phyloP scores from a whole-genome alignment of 1,140 invertebrate species.

The Mizuhopecten yessoensis region DNA sequence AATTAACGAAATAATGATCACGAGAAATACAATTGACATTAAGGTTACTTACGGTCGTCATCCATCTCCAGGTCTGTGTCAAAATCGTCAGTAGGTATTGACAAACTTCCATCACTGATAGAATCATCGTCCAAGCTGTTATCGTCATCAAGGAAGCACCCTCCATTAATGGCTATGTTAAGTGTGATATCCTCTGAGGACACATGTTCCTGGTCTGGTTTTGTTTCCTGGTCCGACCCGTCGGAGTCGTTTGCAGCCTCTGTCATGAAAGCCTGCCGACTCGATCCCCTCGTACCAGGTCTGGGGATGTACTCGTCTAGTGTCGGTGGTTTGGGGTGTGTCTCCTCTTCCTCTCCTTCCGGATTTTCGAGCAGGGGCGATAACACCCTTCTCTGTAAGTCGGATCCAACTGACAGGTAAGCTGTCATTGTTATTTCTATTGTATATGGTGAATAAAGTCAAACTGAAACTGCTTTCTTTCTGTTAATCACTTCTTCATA shows the following conservation, averaged over 20 bases:
- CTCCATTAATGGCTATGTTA: constrained; percentile 45
- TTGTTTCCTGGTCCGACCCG: constrained; percentile 13
- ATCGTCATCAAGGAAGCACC: constrained; percentile 48
- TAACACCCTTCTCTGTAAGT: constrained; percentile 51
- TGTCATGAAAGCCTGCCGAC: constrained; percentile 49
- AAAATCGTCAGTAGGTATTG: constrained; percentile 67
- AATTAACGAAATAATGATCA: too few species aligned
- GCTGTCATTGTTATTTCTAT: background rate
- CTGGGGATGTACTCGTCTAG: constrained; percentile 60
- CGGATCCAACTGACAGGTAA: background rate
- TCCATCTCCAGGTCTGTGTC: constrained; percentile 76
- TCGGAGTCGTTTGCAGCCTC: background rate
- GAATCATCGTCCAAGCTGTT: constrained; percentile 57
- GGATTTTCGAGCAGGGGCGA: constrained; percentile 66
- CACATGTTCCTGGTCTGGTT: constrained; percentile 43
- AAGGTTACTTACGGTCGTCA: constrained; percentile 68
- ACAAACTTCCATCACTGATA: constrained; percentile 54
- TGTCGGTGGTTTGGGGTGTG: constrained; percentile 26
- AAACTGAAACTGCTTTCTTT: background rate
- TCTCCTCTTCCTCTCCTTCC: constrained; percentile 58
- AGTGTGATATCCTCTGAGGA: constrained; percentile 55
- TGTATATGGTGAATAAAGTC: background rate
- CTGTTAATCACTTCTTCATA: background rate
- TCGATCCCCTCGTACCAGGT: constrained; percentile 48
- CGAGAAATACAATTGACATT: too few species aligned